These are phyloP conservation scores for Chamaetylas fuelleborni DNA, from an alignment of 2,113 vertebrate species.

Conservation along the genomic window DNA sequence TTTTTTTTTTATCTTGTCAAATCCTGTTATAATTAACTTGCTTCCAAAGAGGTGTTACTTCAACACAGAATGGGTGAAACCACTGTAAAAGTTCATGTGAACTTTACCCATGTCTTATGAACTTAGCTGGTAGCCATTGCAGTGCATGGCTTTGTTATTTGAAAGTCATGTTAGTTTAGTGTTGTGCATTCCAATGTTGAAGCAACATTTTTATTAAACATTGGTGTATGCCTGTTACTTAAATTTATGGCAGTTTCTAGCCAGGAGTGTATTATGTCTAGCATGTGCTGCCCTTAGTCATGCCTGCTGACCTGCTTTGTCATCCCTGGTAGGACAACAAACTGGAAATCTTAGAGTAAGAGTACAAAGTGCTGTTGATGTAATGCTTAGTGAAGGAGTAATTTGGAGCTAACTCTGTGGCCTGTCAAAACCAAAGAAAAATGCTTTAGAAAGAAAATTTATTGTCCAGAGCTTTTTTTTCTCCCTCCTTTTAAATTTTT, in stretches of 20 bases:
- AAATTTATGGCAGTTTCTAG: neutral
- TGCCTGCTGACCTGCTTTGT: neutral
- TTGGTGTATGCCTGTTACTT: neutral
- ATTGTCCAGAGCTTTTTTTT: neutral
- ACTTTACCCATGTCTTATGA: neutral
- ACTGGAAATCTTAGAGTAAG: neutral
- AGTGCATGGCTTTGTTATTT: neutral
- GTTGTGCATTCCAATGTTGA: neutral
- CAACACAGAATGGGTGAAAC: neutral
- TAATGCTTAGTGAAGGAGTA: neutral
- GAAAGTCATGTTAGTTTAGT: neutral
- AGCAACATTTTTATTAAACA: neutral
- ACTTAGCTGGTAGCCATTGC: neutral
- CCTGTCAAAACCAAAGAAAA: neutral
- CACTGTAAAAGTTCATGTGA: neutral
- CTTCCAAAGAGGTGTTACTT: neutral
- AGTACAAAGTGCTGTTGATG: neutral
- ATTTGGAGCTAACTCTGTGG: neutral
- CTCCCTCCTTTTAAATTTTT: accelerated
- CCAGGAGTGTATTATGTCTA: neutral
- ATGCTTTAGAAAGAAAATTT: neutral
- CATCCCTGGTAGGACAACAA: neutral
- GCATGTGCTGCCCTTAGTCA: neutral
- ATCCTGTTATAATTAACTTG: neutral
- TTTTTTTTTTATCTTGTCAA: neutral